Evolutionary conservation across 1,140 invertebrate genomes (phyloP).

Genomic region (Gryllus bimaculatus): DNA sequence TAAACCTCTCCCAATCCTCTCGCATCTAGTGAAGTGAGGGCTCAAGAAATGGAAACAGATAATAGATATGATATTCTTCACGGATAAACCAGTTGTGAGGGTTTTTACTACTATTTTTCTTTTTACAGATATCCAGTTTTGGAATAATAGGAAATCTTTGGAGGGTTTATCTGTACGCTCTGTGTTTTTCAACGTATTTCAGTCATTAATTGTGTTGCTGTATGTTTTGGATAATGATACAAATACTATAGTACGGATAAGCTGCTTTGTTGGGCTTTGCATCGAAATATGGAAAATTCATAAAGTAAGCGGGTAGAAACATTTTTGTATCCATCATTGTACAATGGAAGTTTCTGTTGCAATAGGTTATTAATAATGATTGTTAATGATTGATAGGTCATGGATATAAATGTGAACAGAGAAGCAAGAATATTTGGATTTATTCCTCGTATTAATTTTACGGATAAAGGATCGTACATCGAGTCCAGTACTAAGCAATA

Average conservation of each 20-base stretch:
- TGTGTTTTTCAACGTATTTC: conserved; percentile 99
- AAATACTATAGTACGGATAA: conserved; percentile 88
- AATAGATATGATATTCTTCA: too few species aligned
- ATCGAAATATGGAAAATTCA: conserved; percentile 99
- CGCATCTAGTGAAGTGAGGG: too few species aligned
- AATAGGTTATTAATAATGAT: background rate
- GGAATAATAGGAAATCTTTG: conserved; percentile 93
- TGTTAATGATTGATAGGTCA: conserved; percentile 37
- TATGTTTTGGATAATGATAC: conserved; percentile 99
- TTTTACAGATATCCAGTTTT: conserved; percentile 92
- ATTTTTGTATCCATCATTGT: too few species aligned
- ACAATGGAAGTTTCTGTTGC: background rate
- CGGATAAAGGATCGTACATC: conserved; percentile 94
- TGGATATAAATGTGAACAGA: conserved; percentile 72
- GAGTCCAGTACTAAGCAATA: conserved; percentile 91
- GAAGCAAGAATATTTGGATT: conserved; percentile 65
- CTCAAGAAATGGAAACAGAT: too few species aligned
- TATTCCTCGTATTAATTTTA: conserved; percentile 70
- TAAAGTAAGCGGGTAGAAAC: conserved; percentile 53
- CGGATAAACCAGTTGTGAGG: too few species aligned
- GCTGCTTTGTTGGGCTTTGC: conserved; percentile 83
- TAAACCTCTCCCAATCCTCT: too few species aligned
- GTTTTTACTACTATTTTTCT: conserved; percentile 23
- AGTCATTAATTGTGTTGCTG: conserved; percentile 86
- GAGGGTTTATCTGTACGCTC: conserved; percentile 96